Evolutionary conservation across 1,140 invertebrate genomes (phyloP).

Genomic region (Lysiphlebus fabarum): DNA sequence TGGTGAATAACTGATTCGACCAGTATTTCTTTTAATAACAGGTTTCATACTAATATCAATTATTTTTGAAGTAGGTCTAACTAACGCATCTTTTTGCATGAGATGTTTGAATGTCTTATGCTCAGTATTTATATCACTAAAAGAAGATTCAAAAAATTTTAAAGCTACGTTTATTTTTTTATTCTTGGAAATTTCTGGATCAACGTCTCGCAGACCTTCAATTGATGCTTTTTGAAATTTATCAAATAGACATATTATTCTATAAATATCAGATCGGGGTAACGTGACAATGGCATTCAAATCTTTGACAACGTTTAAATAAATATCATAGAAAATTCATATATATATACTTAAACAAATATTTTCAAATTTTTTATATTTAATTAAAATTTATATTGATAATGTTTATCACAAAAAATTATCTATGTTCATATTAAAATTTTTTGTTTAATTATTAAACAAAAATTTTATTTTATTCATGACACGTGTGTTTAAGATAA

Average conservation of each 20-base stretch:
- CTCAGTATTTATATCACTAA: neutral
- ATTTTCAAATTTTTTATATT: no score
- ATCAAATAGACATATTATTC: neutral
- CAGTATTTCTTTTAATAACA: no score
- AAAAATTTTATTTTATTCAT: no score
- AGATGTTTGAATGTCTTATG: neutral
- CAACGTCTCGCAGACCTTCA: neutral
- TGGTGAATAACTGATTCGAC: no score
- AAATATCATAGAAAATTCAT: no score
- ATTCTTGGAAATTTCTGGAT: neutral
- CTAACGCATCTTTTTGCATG: neutral
- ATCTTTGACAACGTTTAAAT: neutral
- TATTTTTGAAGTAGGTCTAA: neutral
- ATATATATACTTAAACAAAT: no score
- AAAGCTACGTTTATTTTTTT: neutral
- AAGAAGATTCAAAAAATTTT: neutral
- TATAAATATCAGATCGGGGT: neutral
- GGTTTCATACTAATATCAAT: neutral
- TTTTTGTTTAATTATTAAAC: no score
- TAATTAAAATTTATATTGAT: no score
- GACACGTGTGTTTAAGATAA: no score
- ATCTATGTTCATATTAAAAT: no score
- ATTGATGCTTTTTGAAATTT: neutral
- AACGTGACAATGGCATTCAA: neutral
- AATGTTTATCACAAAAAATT: no score